These are phyloP conservation scores for Drosophila mulleri DNA, from an alignment of 2,888 invertebrate genomes.

Conservation along the genomic window DNA sequence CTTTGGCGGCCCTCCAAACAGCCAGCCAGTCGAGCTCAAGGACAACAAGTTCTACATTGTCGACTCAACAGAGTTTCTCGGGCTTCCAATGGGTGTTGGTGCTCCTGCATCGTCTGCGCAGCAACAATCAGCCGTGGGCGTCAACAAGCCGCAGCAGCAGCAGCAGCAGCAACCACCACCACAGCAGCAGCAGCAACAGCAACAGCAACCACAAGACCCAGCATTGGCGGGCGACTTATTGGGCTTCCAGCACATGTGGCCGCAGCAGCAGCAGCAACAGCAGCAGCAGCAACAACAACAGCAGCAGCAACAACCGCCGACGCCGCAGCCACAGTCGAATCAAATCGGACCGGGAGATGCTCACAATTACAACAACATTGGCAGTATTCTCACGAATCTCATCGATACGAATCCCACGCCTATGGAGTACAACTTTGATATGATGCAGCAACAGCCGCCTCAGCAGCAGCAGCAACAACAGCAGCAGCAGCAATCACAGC, in stretches of 20 bases:
- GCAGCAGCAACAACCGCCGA: conserved; percentile 64
- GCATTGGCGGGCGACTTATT: conserved; percentile 80
- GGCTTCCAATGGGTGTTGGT: conserved; percentile 84
- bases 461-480: conserved; percentile 69
- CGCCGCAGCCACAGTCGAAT: conserved; percentile 55
- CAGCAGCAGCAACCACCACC: conserved; percentile 69
- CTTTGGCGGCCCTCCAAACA: conserved; percentile 65
- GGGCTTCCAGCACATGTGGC: conserved; percentile 85
- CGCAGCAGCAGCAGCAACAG: conserved; percentile 75
- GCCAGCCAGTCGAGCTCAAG: conserved; percentile 75
- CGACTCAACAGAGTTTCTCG: conserved; percentile 84
- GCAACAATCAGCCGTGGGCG: conserved; percentile 44
- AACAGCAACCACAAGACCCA: conserved; percentile 79
- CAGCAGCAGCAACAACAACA: conserved; percentile 72
- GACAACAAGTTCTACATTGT: conserved; percentile 84
- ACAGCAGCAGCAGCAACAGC: conserved; percentile 74
- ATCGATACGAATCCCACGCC: conserved; percentile 84
- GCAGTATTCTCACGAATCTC: conserved; percentile 85
- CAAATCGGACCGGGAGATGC: conserved; percentile 72
- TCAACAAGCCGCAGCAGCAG: conserved; percentile 53
- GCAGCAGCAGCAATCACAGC: conserved; percentile 71
- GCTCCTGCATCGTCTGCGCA: conserved; percentile 50
- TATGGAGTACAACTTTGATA: conserved; percentile 85
- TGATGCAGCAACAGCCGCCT: conserved; percentile 76
- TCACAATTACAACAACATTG: conserved; percentile 85